Evolutionary conservation across 2,888 invertebrate species (phyloP), one percentile per base, ranked within the genome.

Genomic region (Congeria kusceri): DNA sequence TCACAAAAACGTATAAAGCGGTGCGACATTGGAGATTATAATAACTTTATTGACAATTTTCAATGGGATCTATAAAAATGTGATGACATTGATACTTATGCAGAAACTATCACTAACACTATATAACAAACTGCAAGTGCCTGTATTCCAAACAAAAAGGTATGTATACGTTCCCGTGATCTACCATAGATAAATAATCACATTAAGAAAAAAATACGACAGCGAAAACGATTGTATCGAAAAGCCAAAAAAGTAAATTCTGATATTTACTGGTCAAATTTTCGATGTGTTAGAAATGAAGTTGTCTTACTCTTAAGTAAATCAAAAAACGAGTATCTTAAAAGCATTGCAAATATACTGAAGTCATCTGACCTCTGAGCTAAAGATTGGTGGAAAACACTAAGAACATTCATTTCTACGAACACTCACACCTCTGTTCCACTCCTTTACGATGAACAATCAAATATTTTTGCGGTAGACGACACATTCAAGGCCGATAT

Each of bases 11-110:
- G 11, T 46, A 25, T 69, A 0, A 61, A 61, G 69, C 13, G n/a
- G 3, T 69, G 27, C 23, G 49, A 68, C n/a, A 39, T 44, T 11
- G 69, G 49, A 3, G 53, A 62, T 27, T 69, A 59, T 20, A 13
- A 68, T 18, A 9, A 2, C 9, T 11, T 25, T 47, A 47, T 15
- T 18, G 11, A 5, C 3, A 11, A 13, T 27, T 2, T 23, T 3
- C 11, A 39, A 11, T 68, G 61, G 58, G 46, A 68, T 15, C 13
- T 13, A 3, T 20, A 32, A 2, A 23, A 11, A 1, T 7, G 59
- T 44, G 18, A 58, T 18, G 27, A 58, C 28, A n/a, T n/a, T n/a
- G n/a, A n/a, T n/a, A n/a, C n/a, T n/a, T n/a, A n/a, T n/a, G n/a
- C n/a, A n/a, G n/a, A 1, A 49, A 61, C 61, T 23, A 28, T 63